phyloP scores from a whole-genome alignment of 2,888 invertebrate species.

The Sminthurides aquaticus region DNA sequence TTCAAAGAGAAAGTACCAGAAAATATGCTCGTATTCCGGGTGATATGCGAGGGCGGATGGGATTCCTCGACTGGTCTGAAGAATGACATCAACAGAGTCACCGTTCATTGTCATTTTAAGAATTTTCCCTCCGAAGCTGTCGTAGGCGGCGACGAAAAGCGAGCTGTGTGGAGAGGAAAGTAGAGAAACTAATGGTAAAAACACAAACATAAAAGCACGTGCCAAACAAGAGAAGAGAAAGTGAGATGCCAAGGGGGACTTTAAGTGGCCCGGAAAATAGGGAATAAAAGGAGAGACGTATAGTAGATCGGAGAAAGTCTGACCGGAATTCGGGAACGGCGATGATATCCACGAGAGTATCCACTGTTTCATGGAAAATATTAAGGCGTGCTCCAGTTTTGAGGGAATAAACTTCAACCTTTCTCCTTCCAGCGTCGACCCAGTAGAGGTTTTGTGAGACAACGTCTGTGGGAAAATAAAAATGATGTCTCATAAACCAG shows the following conservation, averaged over 20 bases:
- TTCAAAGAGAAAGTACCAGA: conserved; percentile 41
- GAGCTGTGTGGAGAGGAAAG: conserved; percentile 50
- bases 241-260: too few relatives aligned
- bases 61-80: conserved; percentile 52
- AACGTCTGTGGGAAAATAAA: too few relatives aligned
- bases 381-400: conserved; percentile 55
- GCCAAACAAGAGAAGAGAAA: too few relatives aligned
- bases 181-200: not conserved
- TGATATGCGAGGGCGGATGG: conserved; percentile 55
- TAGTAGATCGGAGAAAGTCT: too few relatives aligned
- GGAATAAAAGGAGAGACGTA: too few relatives aligned
- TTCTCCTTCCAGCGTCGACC: conserved; percentile 57
- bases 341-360: conserved; percentile 58
- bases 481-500: not conserved
- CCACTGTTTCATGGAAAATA: conserved; percentile 54
- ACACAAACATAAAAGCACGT: not conserved
- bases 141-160: conserved; percentile 56
- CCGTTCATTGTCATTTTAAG: conserved; percentile 65
- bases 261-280: not conserved
- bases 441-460: conserved; percentile 66
- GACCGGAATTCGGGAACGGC: conserved; percentile 62
- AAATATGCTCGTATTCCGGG: conserved; percentile 54
- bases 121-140: conserved; percentile 48
- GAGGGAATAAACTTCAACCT: conserved; percentile 61
- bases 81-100: conserved; percentile 49